Percentiles rank a stretch among this genome's conserved stretches.
Evolutionary conservation across 2,113 vertebrate species (phyloP).

Genomic region (Pachypanchax playfairii): DNA sequence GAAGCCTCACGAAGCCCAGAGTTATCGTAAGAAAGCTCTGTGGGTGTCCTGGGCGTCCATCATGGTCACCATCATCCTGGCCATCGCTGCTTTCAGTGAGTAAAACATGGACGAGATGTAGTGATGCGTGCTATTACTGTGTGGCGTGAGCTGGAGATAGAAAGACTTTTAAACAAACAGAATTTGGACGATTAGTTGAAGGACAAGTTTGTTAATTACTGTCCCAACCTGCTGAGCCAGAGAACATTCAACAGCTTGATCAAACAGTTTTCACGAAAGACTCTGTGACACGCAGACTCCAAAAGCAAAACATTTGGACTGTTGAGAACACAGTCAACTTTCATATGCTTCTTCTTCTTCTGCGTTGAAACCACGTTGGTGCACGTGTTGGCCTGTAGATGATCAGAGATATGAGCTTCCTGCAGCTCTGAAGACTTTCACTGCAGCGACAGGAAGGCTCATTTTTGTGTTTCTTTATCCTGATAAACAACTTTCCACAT

Average conservation of each 20-base stretch:
- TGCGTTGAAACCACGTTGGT: constrained; percentile 17
- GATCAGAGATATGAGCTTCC: constrained; percentile 19
- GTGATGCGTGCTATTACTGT: too few relatives aligned
- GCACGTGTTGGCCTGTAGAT: constrained; percentile 24
- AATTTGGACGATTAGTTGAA: not conserved
- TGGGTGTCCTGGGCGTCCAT: constrained; percentile 98
- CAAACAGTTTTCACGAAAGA: constrained; percentile 1
- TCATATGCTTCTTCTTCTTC: constrained; percentile 1
- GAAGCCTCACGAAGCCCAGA: constrained; percentile 99
- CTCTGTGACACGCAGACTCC: constrained; percentile 8
- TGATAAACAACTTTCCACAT: not conserved
- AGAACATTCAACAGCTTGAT: constrained; percentile 6
- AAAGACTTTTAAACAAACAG: not conserved
- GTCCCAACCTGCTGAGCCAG: constrained; percentile 7
- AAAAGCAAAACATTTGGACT: too few relatives aligned
- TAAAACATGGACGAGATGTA: constrained; percentile 64
- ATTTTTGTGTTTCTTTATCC: constrained; percentile 5
- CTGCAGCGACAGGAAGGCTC: not conserved
- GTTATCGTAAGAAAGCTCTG: constrained; percentile 95
- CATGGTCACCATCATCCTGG: constrained; percentile 89
- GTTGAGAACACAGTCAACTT: too few relatives aligned
- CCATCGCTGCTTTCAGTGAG: constrained; percentile 97
- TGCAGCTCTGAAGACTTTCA: not conserved
- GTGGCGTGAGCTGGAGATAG: too few relatives aligned
- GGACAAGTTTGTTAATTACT: constrained; percentile 15